Conservation (phyloP, 2,113 vertebrate genomes). For the Scortum barcoo region DNA sequence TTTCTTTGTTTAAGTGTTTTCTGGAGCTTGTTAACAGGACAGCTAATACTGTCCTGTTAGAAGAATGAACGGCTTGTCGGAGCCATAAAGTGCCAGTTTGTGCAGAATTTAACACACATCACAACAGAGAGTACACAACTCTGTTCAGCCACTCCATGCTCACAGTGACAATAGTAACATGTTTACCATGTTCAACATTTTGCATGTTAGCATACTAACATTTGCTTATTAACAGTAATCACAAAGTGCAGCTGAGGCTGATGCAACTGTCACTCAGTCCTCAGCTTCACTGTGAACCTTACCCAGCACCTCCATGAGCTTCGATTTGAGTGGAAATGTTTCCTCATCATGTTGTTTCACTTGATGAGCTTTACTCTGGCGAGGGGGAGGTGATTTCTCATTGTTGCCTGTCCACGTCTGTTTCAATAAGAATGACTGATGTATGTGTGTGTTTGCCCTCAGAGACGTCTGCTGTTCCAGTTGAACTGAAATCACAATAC, state of each 20-base stretch:
- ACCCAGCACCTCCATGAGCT: conserved; percentile 18
- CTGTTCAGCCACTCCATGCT: neutral
- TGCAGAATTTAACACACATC: no score
- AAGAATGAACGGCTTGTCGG: no score
- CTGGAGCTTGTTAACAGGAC: neutral
- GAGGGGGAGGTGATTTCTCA: conserved; percentile 49
- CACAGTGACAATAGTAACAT: no score
- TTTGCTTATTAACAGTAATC: no score
- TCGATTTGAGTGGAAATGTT: conserved; percentile 48
- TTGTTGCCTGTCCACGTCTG: conserved; percentile 45
- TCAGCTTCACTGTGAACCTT: conserved; percentile 11
- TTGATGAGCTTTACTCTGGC: conserved; percentile 33
- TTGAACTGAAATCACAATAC: conserved; percentile 42
- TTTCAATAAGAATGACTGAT: conserved; percentile 57
- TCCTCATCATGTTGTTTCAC: conserved; percentile 36
- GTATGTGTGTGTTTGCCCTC: conserved; percentile 50
- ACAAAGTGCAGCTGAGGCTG: no score
- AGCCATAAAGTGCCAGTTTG: no score
- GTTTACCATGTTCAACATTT: no score
- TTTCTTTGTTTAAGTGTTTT: neutral
- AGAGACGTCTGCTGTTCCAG: conserved; percentile 49
- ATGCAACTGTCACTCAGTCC: neutral
- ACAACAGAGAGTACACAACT: no score
- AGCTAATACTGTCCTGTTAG: no score
- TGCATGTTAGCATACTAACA: no score